Evolutionary conservation across 2,113 vertebrate genomes (phyloP), one percentile per base, ranked within the genome.

Genomic region (Lagenorhynchus albirostris): DNA sequence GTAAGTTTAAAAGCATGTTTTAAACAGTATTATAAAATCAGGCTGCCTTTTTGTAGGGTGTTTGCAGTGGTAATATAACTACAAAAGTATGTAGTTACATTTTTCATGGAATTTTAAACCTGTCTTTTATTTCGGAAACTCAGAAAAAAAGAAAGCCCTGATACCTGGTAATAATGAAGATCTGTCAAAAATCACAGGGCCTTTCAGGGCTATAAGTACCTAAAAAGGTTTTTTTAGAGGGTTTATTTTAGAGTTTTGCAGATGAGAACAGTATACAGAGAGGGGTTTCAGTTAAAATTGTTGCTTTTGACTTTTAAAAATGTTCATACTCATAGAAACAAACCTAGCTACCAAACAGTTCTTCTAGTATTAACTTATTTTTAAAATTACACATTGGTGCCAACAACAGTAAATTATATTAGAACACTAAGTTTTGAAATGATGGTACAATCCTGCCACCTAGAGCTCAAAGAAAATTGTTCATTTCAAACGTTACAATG

Each of bases 381-480:
- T 87, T 93, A 23, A 81, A 91, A 90, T 60, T 63, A 53, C 31
- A 86, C 23, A 58, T 10, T 79, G 60, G 31, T 68, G 58, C 15
- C 50, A 84, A 53, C 6, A 74, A 92, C 15, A 91, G 23, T 94
- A 86, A 77, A 82, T 70, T 89, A 41, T 55, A 80, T 67, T 0
- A 67, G 7, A 91, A 29, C 0, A 71, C 12, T 33, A 44, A 79
- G 88, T 88, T 95, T 70, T 76, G 81, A 1, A 0, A 94, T 55
- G 18, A 0, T 10, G 60, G 94, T 94, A 96, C 96, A 98, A 98
- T 93, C 68, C 99, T 99, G 99, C 98, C 99, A 99, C 94, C 99
- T 99, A 98, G 96, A 96, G 99, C 29, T 97, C 91, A 94, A 8
- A 90, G 0, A n/a, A 11, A 62, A 90, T 21, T 70, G 31, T 97